Percentiles rank a stretch among this genome's conserved stretches.
Conservation (phyloP, 2,888 invertebrate species). For the Lampropteryx suffumata region DNA sequence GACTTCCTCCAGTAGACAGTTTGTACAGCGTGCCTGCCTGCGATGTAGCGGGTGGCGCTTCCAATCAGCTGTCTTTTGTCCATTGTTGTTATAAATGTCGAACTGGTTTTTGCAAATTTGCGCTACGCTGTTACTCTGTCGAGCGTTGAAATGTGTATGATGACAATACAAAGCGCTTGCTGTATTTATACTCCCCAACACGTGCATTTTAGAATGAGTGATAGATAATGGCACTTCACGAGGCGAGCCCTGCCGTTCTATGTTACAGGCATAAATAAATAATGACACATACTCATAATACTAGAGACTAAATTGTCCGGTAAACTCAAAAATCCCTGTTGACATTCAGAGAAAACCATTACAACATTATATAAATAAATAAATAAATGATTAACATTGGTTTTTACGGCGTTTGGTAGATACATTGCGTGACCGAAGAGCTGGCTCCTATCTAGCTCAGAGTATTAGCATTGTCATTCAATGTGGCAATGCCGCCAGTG, state of each 20-base stretch:
- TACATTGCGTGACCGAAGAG: no score
- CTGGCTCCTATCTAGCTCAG: no score
- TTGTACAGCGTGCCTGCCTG: conserved; percentile 88
- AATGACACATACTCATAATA: no score
- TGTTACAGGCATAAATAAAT: neutral
- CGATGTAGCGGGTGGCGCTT: conserved; percentile 87
- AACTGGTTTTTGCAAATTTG: conserved; percentile 8
- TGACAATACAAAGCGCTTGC: conserved; percentile 15
- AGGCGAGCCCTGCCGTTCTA: conserved; percentile 34
- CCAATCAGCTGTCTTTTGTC: conserved; percentile 84
- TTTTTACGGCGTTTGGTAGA: no score
- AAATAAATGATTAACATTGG: no score
- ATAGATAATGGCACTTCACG: conserved; percentile 54
- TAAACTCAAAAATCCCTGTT: neutral
- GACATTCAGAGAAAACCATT: no score
- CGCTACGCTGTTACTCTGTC: conserved; percentile 7
- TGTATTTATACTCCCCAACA: conserved; percentile 52
- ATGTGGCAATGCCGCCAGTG: no score
- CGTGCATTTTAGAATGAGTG: conserved; percentile 53
- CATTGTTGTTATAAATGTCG: conserved; percentile 46
- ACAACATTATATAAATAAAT: no score
- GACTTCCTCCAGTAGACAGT: conserved; percentile 89
- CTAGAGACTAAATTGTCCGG: neutral
- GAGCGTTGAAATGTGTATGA: conserved; percentile 24
- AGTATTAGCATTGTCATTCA: no score